A percentile compares a stretch with the other conserved stretches of the same genome.
These are phyloP conservation scores for Cheilosia urbana DNA, from an alignment of 2,888 invertebrate species.

Conservation along the genomic window DNA sequence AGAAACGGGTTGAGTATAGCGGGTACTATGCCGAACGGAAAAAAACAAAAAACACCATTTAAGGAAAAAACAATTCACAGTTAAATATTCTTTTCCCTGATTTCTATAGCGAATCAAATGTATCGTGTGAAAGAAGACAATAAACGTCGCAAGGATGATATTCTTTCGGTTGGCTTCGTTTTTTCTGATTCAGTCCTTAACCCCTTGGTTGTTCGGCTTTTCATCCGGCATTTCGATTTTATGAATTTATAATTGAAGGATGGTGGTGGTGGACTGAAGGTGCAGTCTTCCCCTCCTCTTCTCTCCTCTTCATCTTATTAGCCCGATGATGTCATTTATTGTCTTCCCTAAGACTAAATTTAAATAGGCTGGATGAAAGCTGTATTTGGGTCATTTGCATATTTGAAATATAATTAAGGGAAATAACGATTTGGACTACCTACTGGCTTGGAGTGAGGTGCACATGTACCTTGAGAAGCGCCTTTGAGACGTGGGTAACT, in stretches of 20 bases:
- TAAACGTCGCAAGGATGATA: constrained; percentile 49
- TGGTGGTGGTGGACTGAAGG: neutral
- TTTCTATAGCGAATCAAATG: constrained; percentile 37
- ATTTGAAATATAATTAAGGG: neutral
- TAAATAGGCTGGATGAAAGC: neutral
- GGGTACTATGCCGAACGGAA: neutral
- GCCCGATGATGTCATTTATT: constrained; percentile 41
- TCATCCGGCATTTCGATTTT: constrained; percentile 60
- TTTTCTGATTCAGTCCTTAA: constrained; percentile 17
- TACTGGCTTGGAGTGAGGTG: too few species aligned
- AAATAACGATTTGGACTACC: neutral
- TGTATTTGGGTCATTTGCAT: constrained; percentile 35
- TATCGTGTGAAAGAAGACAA: constrained; percentile 30
- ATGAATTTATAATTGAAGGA: constrained; percentile 67
- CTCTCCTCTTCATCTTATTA: constrained; percentile 33
- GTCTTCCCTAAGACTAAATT: constrained; percentile 33
- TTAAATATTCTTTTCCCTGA: constrained; percentile 4
- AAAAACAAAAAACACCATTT: constrained; percentile 30
- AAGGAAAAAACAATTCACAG: constrained; percentile 50
- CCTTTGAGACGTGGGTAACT: too few species aligned
- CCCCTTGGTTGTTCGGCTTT: constrained; percentile 12
- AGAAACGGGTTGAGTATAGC: neutral
- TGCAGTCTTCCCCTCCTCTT: constrained; percentile 11
- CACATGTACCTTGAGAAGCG: too few species aligned
- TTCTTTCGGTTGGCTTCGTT: neutral